Base-by-base conservation (phyloP, 2,797 vertebrate genomes). In the Distichodus sexfasciatus region DNA sequence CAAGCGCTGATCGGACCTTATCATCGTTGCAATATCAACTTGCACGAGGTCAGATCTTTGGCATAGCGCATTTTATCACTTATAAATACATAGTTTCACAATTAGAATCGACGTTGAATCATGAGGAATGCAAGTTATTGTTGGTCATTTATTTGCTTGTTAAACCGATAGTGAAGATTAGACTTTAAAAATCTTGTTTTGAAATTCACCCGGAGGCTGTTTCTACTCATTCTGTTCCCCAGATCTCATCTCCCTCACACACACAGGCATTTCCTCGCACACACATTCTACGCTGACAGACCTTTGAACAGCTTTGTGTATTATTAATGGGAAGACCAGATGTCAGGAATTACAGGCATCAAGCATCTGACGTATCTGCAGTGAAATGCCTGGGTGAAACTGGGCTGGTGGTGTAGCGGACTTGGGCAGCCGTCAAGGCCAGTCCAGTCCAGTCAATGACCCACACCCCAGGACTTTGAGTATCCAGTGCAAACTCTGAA, bases 271-370 rank as follows among this genome's bases (percentile, higher is more conserved):
- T 44, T n/a, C 24, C 29, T 28, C 46, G 26, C 11, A 48, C 2
- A 48, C 11, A 26, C 46, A 57, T 57, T 71, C 26, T 14, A 64
- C 50, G 19, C 54, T 7, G 1, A 14, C 54, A 60, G 44, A 59
- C 31, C 40, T 19, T n/a, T n/a, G n/a, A 35, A 36, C 3, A 11
- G 55, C 35, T 69, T 62, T 72, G 23, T 58, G 48, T 65, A 48
- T 54, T 71, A 64, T 79, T 79, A 67, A 36, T 66, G 63, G 36
- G 12, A 65, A 59, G 66, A 76, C 31, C 65, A 77, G 69, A 79
- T 76, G 68, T 53, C 43, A 17, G 55, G 51, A 59, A 75, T 64
- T 70, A 53, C 50, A 69, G 36, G 54, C 38, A 40, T 54, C 54
- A 47, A 29, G 50, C 36, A 41, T 53, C 54, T 26, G 50, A 71